phyloP scores from a whole-genome alignment of 2,888 invertebrate species.

The Polyploca ridens region DNA sequence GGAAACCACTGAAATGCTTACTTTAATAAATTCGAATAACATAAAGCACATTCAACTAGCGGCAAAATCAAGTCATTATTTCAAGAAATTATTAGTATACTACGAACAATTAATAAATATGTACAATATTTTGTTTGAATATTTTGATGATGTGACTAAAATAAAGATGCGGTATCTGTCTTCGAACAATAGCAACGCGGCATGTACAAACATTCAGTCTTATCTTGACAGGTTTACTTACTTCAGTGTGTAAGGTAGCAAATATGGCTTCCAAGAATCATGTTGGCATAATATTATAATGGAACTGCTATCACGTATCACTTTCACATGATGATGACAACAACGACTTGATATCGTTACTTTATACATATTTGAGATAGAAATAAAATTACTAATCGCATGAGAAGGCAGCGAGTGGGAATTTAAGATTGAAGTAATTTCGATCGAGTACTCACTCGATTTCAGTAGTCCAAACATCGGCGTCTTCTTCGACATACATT shows the following conservation, averaged over 20 bases:
- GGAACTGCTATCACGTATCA: constrained; percentile 47
- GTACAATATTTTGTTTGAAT: constrained; percentile 18
- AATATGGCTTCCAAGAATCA: constrained; percentile 69
- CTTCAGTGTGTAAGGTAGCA: constrained; percentile 56
- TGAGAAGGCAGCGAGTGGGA: constrained; percentile 33
- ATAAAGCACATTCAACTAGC: not conserved
- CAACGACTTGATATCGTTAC: not conserved
- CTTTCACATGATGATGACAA: constrained; percentile 25
- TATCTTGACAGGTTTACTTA: constrained; percentile 81
- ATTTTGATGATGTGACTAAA: constrained; percentile 40
- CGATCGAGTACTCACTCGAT: constrained; percentile 65
- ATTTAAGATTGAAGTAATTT: constrained; percentile 18
- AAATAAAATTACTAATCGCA: constrained; percentile 3
- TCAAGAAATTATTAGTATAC: not conserved
- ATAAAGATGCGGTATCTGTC: constrained; percentile 46
- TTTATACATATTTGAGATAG: not conserved
- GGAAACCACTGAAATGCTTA: not conserved
- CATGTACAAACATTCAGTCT: constrained; percentile 65
- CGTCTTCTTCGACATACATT: constrained; percentile 45
- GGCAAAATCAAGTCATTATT: not conserved
- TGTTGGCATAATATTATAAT: constrained; percentile 61
- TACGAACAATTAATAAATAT: constrained; percentile 12
- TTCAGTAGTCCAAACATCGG: constrained; percentile 61
- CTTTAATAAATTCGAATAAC: not conserved
- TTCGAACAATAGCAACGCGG: constrained; percentile 62